These are phyloP conservation scores for Nemurella pictetii DNA, from an alignment of 2,888 invertebrate genomes.

Conservation along the genomic window DNA sequence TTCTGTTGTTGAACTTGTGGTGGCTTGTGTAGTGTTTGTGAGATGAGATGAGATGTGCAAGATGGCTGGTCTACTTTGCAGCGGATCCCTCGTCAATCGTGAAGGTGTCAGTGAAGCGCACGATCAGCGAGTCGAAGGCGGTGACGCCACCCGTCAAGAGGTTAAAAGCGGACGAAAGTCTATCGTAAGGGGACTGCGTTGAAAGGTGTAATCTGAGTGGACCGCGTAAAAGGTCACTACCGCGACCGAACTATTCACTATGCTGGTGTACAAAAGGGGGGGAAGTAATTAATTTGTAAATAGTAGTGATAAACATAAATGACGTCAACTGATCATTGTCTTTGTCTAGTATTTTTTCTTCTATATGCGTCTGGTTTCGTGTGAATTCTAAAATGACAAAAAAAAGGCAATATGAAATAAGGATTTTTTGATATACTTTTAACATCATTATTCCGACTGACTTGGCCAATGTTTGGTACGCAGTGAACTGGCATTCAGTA, in stretches of 20 bases:
- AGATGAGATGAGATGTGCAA: no score
- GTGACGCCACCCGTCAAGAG: background rate
- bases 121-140: background rate
- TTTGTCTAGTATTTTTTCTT: background rate
- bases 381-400: background rate
- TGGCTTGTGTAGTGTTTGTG: no score
- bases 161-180: background rate
- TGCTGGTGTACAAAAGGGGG: constrained; percentile 11
- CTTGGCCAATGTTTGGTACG: no score
- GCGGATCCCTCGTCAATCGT: background rate
- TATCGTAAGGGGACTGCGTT: background rate
- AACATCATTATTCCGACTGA: no score
- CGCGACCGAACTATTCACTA: background rate
- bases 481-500: no score
- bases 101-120: background rate
- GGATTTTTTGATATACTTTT: no score
- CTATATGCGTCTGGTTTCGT: constrained; percentile 14
- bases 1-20: no score
- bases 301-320: background rate
- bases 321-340: background rate
- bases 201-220: background rate
- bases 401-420: background rate
- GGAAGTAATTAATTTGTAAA: background rate
- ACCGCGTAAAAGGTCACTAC: background rate
- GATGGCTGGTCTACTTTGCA: no score